Conservation (phyloP, 2,113 vertebrate species). For the Machaerirhynchus nigripectus region DNA sequence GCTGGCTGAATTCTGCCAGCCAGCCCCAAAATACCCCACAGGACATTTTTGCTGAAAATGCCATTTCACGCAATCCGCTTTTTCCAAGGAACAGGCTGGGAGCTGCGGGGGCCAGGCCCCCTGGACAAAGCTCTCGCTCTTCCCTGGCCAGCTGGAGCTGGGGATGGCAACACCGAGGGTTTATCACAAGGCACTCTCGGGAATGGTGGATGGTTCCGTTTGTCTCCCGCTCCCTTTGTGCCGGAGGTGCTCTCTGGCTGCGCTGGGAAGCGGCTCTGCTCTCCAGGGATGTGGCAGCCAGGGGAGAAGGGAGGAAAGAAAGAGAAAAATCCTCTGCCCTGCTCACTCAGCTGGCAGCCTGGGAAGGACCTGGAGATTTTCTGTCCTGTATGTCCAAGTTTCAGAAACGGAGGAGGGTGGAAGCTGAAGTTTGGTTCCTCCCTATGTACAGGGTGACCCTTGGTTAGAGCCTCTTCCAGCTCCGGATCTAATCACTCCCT, state of each 20-base stretch:
- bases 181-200: not conserved
- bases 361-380: not conserved
- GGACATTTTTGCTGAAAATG: rapidly evolving
- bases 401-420: rapidly evolving
- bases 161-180: not conserved
- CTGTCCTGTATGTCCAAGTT: not conserved
- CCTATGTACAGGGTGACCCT: rapidly evolving
- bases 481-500: not conserved
- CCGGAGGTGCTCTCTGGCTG: not conserved
- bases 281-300: rapidly evolving
- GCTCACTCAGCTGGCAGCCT: not conserved
- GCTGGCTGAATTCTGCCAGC: not conserved
- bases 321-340: not conserved
- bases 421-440: not conserved
- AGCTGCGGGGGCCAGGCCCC: rapidly evolving
- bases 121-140: not conserved
- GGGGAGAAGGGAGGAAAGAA: not conserved
- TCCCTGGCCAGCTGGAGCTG: not conserved
- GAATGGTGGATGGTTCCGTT: not conserved
- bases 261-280: not conserved
- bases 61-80: not conserved
- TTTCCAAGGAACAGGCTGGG: not conserved
- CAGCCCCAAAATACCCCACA: not conserved
- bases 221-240: not conserved
- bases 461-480: not conserved